Evolutionary conservation across 2,888 invertebrate species (phyloP).

Genomic region (Luperina testacea): DNA sequence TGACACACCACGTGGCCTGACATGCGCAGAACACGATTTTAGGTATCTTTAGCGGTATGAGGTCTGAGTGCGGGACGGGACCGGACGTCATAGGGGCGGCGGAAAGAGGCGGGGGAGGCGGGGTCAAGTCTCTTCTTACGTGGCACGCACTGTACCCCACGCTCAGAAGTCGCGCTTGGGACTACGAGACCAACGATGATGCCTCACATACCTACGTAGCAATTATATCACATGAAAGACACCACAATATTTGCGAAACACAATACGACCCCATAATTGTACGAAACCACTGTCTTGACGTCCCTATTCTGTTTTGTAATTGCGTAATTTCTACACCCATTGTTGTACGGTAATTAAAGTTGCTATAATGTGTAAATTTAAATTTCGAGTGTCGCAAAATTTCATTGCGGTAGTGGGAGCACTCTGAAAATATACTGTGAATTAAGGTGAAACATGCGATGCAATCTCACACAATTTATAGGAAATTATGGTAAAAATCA

Average conservation of each 20-base stretch:
- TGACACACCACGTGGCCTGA: too few species aligned
- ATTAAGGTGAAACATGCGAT: constrained; percentile 39
- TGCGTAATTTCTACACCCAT: constrained; percentile 46
- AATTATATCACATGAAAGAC: constrained; percentile 23
- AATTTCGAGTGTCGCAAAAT: constrained; percentile 43
- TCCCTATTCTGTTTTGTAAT: constrained; percentile 38
- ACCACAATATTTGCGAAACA: constrained; percentile 31
- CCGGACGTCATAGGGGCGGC: too few species aligned
- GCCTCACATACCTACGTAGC: neutral
- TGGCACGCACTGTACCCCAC: too few species aligned
- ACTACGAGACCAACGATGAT: too few species aligned
- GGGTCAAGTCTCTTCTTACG: too few species aligned
- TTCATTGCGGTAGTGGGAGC: constrained; percentile 16
- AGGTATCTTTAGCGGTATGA: too few species aligned
- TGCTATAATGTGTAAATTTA: constrained; percentile 43
- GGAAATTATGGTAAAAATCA: constrained; percentile 30
- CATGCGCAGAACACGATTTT: too few species aligned
- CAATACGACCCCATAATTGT: constrained; percentile 17
- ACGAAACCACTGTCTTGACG: constrained; percentile 12
- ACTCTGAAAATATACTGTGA: constrained; percentile 39
- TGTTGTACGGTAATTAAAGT: constrained; percentile 57
- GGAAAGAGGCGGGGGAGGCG: too few species aligned
- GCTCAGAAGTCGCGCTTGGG: too few species aligned
- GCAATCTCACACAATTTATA: constrained; percentile 29
- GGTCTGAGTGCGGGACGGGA: too few species aligned